Percentiles rank a stretch among this genome's conserved stretches.
These are phyloP conservation scores for Cataglyphis altisquamis DNA, from an alignment of 2,888 invertebrate species.

Conservation along the genomic window DNA sequence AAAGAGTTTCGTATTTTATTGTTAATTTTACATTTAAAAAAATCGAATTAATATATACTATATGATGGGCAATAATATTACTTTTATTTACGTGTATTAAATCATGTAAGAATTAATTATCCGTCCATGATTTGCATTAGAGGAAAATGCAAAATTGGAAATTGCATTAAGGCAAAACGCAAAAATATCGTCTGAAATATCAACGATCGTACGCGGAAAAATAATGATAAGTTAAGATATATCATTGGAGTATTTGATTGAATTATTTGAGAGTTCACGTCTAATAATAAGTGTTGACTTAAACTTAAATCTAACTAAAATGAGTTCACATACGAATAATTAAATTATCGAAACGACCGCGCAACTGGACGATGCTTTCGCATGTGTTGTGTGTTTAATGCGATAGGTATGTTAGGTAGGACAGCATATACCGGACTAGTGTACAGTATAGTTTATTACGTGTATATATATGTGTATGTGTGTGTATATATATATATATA, in stretches of 20 bases:
- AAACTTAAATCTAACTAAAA: constrained; percentile 72
- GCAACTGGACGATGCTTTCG: constrained; percentile 52
- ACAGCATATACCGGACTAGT: constrained; percentile 85
- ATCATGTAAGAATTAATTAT: background rate
- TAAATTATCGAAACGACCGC: constrained; percentile 60
- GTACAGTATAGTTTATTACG: constrained; percentile 74
- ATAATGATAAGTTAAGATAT: background rate
- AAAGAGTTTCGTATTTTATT: background rate
- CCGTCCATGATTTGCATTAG: background rate
- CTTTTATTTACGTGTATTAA: background rate
- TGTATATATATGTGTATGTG: constrained; percentile 21
- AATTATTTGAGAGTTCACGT: constrained; percentile 69
- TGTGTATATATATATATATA: constrained; percentile 44
- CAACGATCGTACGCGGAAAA: background rate
- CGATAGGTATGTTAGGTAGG: constrained; percentile 77
- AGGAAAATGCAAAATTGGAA: background rate
- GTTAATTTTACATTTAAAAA: background rate
- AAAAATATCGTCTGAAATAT: background rate
- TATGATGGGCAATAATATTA: background rate
- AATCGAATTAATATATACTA: constrained; percentile 1
- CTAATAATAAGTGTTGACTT: constrained; percentile 72
- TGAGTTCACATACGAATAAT: constrained; percentile 69
- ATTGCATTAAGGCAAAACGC: background rate
- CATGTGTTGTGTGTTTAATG: constrained; percentile 59
- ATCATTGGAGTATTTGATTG: constrained; percentile 80